Evolutionary conservation across 2,797 vertebrate species (phyloP).

Genomic region (Sandelia bainsii): DNA sequence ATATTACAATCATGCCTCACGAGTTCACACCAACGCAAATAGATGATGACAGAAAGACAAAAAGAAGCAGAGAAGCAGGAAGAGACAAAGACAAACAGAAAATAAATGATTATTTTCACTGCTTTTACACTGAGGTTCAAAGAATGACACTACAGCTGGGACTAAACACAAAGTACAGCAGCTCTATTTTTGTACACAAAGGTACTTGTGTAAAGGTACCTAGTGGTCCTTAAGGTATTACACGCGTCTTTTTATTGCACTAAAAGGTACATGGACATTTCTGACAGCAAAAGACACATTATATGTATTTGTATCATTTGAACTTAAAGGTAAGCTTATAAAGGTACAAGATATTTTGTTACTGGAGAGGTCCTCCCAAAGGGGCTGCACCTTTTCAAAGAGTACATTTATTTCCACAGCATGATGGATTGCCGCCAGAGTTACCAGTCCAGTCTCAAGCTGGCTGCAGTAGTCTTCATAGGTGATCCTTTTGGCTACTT

Average conservation of each 20-base stretch:
- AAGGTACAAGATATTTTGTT: conserved; percentile 43
- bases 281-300: conserved; percentile 52
- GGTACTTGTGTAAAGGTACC: conserved; percentile 22
- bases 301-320: conserved; percentile 31
- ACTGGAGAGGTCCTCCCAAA: conserved; percentile 24
- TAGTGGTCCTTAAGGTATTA: conserved; percentile 16
- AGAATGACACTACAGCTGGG: conserved; percentile 7
- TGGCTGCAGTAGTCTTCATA: background rate
- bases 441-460: conserved; percentile 4
- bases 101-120: background rate
- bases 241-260: conserved; percentile 19
- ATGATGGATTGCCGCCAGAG: background rate
- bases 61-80: background rate
- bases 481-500: background rate
- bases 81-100: conserved; percentile 15
- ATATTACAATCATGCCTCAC: conserved; percentile 48
- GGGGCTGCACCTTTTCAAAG: conserved; percentile 40
- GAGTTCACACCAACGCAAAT: conserved; percentile 26
- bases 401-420: background rate
- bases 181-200: conserved; percentile 11
- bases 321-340: conserved; percentile 42
- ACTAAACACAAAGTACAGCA: conserved; percentile 1
- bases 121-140: conserved; percentile 22
- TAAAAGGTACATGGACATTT: conserved; percentile 37
- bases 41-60: conserved; percentile 9